A percentile compares a stretch with the other conserved stretches of the same genome.
phyloP scores from a whole-genome alignment of 2,113 vertebrate species.

The Pangasianodon hypophthalmus region DNA sequence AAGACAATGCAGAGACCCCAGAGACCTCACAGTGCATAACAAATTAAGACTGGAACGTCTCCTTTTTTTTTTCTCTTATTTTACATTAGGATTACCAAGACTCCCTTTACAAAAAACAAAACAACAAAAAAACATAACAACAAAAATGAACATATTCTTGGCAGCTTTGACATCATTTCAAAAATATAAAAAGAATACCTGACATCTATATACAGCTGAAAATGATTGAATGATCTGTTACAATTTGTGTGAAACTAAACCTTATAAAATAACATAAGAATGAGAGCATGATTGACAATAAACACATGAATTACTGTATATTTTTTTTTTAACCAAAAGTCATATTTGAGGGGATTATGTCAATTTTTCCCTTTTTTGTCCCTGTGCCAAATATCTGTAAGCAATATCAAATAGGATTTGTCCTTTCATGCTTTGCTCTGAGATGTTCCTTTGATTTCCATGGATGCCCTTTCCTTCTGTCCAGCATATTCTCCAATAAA shows the following conservation, averaged over 20 bases:
- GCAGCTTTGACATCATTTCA: conserved; percentile 55
- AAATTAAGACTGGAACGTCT: conserved; percentile 30
- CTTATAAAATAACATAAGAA: conserved; percentile 62
- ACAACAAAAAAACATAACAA: conserved; percentile 30
- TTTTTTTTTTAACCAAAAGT: conserved; percentile 47
- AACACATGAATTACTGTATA: conserved; percentile 64
- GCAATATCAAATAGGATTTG: conserved; percentile 47
- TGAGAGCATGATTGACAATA: conserved; percentile 68
- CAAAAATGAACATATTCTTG: conserved; percentile 42
- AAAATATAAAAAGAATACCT: conserved; percentile 67
- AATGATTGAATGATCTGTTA: conserved; percentile 61
- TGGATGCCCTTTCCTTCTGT: conserved; percentile 84
- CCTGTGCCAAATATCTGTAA: conserved; percentile 53
- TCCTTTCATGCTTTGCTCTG: conserved; percentile 73
- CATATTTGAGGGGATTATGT: conserved; percentile 62
- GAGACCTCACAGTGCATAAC: conserved; percentile 43
- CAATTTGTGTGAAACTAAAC: conserved; percentile 64
- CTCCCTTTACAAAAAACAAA: conserved; percentile 49
- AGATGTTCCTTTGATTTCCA: conserved; percentile 85
- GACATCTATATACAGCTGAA: conserved; percentile 72
- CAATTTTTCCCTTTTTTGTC: conserved; percentile 51
- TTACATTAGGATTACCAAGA: conserved; percentile 54
- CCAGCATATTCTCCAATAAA: conserved; percentile 94
- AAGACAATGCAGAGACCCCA: conserved; percentile 44
- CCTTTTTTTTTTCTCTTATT: conserved; percentile 1